phyloP scores from a whole-genome alignment of 2,797 vertebrate genomes.

The Cryptoblepharus egeriae region DNA sequence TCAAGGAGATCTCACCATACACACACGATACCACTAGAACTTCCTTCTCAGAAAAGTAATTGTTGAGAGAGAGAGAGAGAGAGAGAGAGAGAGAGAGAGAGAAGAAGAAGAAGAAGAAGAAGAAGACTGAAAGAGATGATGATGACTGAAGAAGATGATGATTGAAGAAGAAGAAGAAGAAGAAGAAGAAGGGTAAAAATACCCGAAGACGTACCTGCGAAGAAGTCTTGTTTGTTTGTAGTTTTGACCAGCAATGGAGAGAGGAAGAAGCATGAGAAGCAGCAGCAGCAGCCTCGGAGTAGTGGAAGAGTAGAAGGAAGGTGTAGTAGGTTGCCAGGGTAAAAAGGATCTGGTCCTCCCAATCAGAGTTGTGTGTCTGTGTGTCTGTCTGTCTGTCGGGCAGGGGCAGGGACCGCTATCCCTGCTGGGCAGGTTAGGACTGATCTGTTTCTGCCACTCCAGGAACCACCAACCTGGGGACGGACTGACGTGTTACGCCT shows the following conservation, averaged over 20 bases:
- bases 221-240: constrained; percentile 84
- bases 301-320: constrained; percentile 82
- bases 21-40: too few species aligned
- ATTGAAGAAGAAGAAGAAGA: constrained; percentile 36
- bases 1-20: too few species aligned
- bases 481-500: constrained; percentile 99
- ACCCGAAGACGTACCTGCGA: constrained; percentile 84
- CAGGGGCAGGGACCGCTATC: constrained; percentile 96
- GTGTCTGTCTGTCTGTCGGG: too few species aligned
- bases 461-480: constrained; percentile 99
- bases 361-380: too few species aligned
- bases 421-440: constrained; percentile 99
- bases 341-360: constrained; percentile 81
- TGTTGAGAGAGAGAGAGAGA: constrained; percentile 21
- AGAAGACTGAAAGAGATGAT: neutral
- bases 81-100: constrained; percentile 28
- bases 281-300: too few species aligned
- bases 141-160: too few species aligned
- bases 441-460: constrained; percentile 99
- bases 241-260: constrained; percentile 84
- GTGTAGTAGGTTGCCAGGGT: constrained; percentile 79
- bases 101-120: constrained; percentile 1
- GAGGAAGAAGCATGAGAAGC: constrained; percentile 84
- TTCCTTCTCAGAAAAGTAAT: constrained; percentile 38
- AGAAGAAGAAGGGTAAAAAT: constrained; percentile 64